Percentiles rank a stretch among this genome's conserved stretches.
phyloP scores from a whole-genome alignment of 1,140 invertebrate species.

The Centruroides sculpturatus region DNA sequence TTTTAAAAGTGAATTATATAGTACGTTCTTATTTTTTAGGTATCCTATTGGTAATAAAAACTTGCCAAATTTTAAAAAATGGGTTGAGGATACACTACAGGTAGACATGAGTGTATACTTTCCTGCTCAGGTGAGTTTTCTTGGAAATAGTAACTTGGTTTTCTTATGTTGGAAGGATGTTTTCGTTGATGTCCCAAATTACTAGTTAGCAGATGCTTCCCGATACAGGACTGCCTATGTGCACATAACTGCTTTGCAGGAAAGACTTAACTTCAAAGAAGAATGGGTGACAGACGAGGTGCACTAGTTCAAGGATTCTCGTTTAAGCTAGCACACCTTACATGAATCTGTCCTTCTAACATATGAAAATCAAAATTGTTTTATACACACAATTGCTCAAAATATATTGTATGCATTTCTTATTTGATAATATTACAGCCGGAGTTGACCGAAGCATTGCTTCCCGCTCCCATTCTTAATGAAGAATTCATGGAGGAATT shows the following conservation, averaged over 20 bases:
- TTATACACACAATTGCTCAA: not conserved
- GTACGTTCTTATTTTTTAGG: constrained; percentile 33
- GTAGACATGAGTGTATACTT: constrained; percentile 35
- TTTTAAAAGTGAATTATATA: too few species aligned
- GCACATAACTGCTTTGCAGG: too few species aligned
- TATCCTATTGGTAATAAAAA: constrained; percentile 64
- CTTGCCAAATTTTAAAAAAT: constrained; percentile 64
- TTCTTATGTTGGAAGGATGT: too few species aligned
- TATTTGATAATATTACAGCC: constrained; percentile 22
- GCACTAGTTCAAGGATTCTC: too few species aligned
- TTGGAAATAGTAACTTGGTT: too few species aligned
- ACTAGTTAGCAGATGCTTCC: too few species aligned
- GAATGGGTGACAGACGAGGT: too few species aligned
- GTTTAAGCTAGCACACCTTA: not conserved
- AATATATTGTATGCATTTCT: constrained; percentile 1
- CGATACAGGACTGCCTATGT: too few species aligned
- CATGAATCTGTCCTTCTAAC: not conserved
- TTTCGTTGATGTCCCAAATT: too few species aligned
- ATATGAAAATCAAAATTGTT: not conserved
- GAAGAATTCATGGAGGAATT: constrained; percentile 46
- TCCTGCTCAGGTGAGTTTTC: constrained; percentile 34
- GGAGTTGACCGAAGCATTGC: constrained; percentile 28
- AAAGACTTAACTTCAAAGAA: too few species aligned
- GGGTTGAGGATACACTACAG: constrained; percentile 58
- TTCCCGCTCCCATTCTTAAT: constrained; percentile 31